A percentile compares a stretch with the other conserved stretches of the same genome.
Conservation (phyloP, 2,888 invertebrate species). For the Sarcophaga caerulescens region DNA sequence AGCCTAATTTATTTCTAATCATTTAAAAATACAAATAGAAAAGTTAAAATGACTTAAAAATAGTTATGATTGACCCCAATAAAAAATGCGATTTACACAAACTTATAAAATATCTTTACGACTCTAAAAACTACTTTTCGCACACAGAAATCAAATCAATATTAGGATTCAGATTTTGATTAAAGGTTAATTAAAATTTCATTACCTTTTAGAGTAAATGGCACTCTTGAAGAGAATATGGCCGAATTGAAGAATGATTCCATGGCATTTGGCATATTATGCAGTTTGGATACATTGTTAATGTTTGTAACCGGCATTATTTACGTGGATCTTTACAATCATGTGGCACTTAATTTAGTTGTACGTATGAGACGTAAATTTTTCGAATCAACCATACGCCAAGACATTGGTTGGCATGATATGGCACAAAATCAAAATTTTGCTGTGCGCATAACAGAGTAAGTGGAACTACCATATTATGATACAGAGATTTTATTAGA, state of each 20-base stretch:
- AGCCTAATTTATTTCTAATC: too few species aligned
- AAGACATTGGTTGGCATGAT: conserved; percentile 89
- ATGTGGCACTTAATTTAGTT: conserved; percentile 85
- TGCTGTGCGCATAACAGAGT: conserved; percentile 89
- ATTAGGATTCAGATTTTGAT: too few species aligned
- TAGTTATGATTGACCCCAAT: too few species aligned
- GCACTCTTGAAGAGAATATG: conserved; percentile 83
- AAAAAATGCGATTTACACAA: too few species aligned
- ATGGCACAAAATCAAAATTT: conserved; percentile 87
- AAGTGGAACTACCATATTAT: conserved; percentile 78
- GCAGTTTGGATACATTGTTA: conserved; percentile 83
- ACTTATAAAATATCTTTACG: too few species aligned
- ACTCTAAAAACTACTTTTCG: too few species aligned
- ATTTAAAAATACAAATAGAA: too few species aligned
- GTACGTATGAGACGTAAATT: conserved; percentile 85
- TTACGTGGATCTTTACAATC: conserved; percentile 86
- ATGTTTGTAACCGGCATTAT: conserved; percentile 85
- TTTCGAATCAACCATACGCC: conserved; percentile 85
- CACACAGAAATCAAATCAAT: too few species aligned
- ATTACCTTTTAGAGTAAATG: conserved; percentile 81
- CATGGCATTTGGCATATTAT: conserved; percentile 85
- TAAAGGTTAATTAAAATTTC: too few species aligned
- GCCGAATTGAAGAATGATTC: conserved; percentile 85
- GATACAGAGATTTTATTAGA: too few species aligned
- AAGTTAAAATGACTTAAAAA: too few species aligned